These are phyloP conservation scores for Pocillopora verrucosa DNA, from an alignment of 64 coral and sea anemone genomes.

Conservation along the genomic window DNA sequence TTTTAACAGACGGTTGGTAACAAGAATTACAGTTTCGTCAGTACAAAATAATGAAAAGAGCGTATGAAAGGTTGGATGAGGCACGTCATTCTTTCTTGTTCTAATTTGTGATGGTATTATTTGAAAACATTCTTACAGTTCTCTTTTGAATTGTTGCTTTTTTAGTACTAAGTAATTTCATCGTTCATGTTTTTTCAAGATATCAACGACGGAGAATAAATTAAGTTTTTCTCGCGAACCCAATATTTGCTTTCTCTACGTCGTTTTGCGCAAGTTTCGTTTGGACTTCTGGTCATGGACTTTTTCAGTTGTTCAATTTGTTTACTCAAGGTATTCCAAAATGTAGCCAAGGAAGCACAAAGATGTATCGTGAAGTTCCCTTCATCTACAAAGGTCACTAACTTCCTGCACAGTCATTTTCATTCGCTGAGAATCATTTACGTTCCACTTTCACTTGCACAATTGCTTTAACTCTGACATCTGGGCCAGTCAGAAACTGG, in stretches of 20 bases:
- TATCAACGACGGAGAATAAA: no score
- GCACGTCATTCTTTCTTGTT: no score
- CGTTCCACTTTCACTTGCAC: conserved; percentile 26
- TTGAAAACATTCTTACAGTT: no score
- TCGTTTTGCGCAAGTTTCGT: not conserved
- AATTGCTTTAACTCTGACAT: conserved; percentile 12
- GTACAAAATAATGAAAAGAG: no score
- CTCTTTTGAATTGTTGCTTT: no score
- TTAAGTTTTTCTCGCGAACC: no score
- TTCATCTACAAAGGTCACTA: conserved; percentile 34
- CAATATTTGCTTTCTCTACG: not conserved
- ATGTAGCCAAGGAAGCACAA: conserved; percentile 3
- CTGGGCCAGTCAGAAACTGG: not conserved
- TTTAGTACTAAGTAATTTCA: no score
- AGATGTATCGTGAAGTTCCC: not conserved
- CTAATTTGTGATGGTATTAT: no score
- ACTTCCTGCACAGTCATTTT: conserved; percentile 21
- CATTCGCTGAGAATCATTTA: not conserved
- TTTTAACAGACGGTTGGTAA: no score
- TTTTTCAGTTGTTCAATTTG: not conserved
- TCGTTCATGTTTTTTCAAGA: no score
- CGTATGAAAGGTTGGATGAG: no score
- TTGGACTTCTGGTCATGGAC: not conserved
- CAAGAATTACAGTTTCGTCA: no score
- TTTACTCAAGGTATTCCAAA: not conserved